Evolutionary conservation across 2,888 invertebrate species (phyloP), one percentile per base, ranked within the genome.

Genomic region (Orthosia cruda): DNA sequence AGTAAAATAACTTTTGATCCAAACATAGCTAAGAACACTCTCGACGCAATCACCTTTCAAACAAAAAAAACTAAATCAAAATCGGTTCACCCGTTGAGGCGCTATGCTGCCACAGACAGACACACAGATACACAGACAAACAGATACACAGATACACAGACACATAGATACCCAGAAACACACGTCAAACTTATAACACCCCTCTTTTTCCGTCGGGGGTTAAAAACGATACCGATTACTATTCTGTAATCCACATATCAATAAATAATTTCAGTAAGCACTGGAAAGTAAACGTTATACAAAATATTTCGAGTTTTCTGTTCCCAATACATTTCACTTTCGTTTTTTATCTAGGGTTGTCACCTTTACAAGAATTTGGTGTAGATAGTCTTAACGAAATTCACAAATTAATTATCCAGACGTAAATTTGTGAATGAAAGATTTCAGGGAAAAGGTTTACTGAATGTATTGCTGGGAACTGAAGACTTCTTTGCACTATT

Each of bases 261-360:
- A n/a, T 45, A 47, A 54, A 65, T 65, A 15, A 65, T 66, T 5
- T n/a, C 7, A 70, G n/a, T 20, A 55, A 49, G 54, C 20, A 23
- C 18, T 73, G 15, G 9, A 73, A 55, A 70, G 20, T 12, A 52
- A 45, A 52, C 4, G 23, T 26, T 16, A 50, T 26, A 70, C 47
- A 55, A 62, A 63, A 71, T 57, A 71, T 52, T 72, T 72, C 4
- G 50, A 72, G 18, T 72, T 64, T 64, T 58, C 72, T 64, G 52
- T 58, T 11, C 20, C 12, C 23, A 50, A 63, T 26, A 50, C 7
- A 63, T 50, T 71, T 57, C 55, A 50, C 50, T 63, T 73, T 65
- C 32, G 20, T 73, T 52, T 40, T 20, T 3, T n/a, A n/a, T 18
- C 15, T 23, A 74, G 73, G 65, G 65, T 52, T 64, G 45, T 4